phyloP scores from a whole-genome alignment of 2,888 invertebrate genomes.

The Thymelicus lineola region DNA sequence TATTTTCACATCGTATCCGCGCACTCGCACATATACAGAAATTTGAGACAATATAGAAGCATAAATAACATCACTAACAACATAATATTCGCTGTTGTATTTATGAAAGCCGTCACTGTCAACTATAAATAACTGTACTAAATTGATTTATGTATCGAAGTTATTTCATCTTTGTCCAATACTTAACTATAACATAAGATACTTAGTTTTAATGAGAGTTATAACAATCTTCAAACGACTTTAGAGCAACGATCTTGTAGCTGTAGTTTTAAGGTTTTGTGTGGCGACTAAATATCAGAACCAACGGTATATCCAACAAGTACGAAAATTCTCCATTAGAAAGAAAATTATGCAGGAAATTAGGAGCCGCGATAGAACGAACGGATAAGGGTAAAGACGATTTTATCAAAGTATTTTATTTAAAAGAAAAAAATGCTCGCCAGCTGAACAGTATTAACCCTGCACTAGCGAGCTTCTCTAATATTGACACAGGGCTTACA shows the following conservation, averaged over 20 bases:
- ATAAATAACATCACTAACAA: too few species aligned
- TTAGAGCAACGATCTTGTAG: neutral
- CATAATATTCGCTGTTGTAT: too few species aligned
- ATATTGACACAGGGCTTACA: slow-evolving; percentile 28
- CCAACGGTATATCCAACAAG: neutral
- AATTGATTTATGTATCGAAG: too few species aligned
- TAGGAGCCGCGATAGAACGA: slow-evolving; percentile 24
- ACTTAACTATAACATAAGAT: too few species aligned
- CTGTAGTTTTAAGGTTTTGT: neutral
- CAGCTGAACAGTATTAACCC: slow-evolving; percentile 1
- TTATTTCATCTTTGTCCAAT: too few species aligned
- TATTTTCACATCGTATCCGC: too few species aligned
- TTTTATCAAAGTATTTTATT: slow-evolving; percentile 28
- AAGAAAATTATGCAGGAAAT: slow-evolving; percentile 28
- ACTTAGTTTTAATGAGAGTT: too few species aligned
- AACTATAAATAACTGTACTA: too few species aligned
- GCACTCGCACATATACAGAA: too few species aligned
- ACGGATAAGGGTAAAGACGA: slow-evolving; percentile 20
- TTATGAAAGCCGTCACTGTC: too few species aligned
- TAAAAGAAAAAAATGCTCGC: slow-evolving; percentile 23
- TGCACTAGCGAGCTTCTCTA: slow-evolving; percentile 10
- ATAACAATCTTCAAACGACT: too few species aligned
- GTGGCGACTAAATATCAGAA: neutral
- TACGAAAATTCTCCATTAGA: slow-evolving; percentile 20
- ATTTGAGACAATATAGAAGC: too few species aligned